Conservation (phyloP, 2,113 vertebrate species). For the Notarius quadriscutis region DNA sequence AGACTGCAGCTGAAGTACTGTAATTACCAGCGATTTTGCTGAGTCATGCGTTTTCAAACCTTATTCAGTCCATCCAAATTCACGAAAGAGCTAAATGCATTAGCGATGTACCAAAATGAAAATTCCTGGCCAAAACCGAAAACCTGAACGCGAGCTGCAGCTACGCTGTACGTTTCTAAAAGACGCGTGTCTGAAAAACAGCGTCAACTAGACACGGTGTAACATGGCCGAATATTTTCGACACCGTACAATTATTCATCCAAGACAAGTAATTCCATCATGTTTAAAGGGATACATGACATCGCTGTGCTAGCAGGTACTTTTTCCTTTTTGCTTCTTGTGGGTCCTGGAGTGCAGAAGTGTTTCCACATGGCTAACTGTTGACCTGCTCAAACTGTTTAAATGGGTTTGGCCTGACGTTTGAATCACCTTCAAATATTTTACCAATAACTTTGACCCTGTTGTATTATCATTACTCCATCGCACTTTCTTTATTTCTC, state of each 20-base stretch:
- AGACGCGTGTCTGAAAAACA: background rate
- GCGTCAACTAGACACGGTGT: no score
- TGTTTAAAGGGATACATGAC: background rate
- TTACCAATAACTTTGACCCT: background rate
- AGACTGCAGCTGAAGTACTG: background rate
- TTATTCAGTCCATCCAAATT: background rate
- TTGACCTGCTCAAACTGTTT: no score
- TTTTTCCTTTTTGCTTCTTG: background rate
- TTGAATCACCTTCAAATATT: no score
- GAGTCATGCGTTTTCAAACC: background rate
- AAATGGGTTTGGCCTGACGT: no score
- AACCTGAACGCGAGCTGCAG: background rate
- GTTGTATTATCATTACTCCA: background rate
- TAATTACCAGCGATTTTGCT: conserved; percentile 9
- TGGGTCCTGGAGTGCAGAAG: background rate
- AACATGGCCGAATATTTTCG: background rate
- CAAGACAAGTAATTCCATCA: background rate
- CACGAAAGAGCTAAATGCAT: conserved; percentile 1
- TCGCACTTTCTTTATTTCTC: background rate
- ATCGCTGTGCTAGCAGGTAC: background rate
- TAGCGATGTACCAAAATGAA: conserved; percentile 4
- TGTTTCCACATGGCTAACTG: background rate
- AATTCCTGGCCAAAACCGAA: background rate
- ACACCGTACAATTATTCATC: background rate
- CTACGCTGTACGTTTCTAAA: no score